A percentile compares a stretch with the other conserved stretches of the same genome.
Evolutionary conservation across 2,888 invertebrate genomes (phyloP).

Genomic region (Carterocephalus palaemon): DNA sequence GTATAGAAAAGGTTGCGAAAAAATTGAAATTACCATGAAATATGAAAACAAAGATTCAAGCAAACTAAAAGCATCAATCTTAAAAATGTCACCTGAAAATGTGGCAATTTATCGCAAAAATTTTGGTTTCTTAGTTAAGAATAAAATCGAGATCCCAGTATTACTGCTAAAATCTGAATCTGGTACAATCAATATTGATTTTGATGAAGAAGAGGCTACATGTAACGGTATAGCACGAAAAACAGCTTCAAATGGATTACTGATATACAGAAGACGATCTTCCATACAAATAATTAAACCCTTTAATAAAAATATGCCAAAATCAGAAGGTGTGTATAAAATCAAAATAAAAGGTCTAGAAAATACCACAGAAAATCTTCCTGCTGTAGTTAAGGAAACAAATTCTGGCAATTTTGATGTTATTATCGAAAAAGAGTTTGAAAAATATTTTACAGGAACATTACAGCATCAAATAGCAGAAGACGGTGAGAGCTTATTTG

Average conservation of each 20-base stretch:
- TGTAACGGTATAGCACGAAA: conserved; percentile 7
- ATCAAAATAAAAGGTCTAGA: conserved; percentile 39
- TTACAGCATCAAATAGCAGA: conserved; percentile 37
- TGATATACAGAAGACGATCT: not conserved
- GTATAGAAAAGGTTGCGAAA: conserved; percentile 5
- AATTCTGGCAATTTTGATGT: conserved; percentile 48
- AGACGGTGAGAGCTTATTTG: conserved; percentile 37
- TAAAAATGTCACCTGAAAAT: conserved; percentile 15
- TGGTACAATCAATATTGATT: conserved; percentile 4
- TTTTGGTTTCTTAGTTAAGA: not conserved
- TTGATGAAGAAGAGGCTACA: not conserved
- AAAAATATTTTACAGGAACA: conserved; percentile 40
- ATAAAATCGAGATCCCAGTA: conserved; percentile 5
- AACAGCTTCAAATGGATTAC: conserved; percentile 5
- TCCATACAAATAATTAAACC: not conserved
- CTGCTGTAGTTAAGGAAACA: conserved; percentile 46
- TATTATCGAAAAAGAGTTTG: conserved; percentile 59
- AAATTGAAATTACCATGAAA: conserved; percentile 3
- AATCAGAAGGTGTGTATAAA: conserved; percentile 32
- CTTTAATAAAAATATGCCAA: not conserved
- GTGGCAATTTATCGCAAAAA: conserved; percentile 15
- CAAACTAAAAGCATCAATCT: conserved; percentile 1
- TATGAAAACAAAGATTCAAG: not conserved
- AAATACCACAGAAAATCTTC: conserved; percentile 33
- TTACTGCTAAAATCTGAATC: conserved; percentile 3